phyloP scores from a whole-genome alignment of 1,140 invertebrate species.

The Cotesia vestalis region DNA sequence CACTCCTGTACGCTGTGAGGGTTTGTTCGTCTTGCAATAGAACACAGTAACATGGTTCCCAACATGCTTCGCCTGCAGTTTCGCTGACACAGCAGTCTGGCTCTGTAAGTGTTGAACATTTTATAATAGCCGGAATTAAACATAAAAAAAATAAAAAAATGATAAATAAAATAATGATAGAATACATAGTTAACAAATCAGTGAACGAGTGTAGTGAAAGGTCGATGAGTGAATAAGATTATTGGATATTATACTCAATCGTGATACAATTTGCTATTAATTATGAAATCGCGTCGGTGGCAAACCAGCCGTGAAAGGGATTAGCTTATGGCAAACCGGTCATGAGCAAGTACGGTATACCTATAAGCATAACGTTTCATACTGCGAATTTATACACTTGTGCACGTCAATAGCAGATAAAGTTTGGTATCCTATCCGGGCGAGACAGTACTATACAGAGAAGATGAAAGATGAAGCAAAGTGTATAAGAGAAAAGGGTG shows the following conservation, averaged over 20 bases:
- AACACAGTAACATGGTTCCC: constrained; percentile 89
- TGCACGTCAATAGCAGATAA: constrained; percentile 21
- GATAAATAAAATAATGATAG: not conserved
- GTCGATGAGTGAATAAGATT: constrained; percentile 8
- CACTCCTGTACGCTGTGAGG: constrained; percentile 85
- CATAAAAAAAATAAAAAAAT: constrained; percentile 28
- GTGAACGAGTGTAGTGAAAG: constrained; percentile 27
- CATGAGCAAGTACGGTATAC: constrained; percentile 2
- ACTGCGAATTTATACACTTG: constrained; percentile 1
- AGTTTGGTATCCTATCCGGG: constrained; percentile 16
- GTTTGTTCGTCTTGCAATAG: constrained; percentile 85
- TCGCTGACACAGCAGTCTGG: constrained; percentile 63
- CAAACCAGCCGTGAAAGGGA: constrained; percentile 34
- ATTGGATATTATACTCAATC: constrained; percentile 15
- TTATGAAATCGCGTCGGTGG: constrained; percentile 33
- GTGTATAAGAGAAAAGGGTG: constrained; percentile 6
- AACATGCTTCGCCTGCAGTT: constrained; percentile 67
- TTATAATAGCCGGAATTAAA: not conserved
- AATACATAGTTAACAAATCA: constrained; percentile 3
- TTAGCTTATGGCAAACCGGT: constrained; percentile 24
- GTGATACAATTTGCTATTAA: constrained; percentile 33
- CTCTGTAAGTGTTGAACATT: constrained; percentile 53
- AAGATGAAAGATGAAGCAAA: not conserved
- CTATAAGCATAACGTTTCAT: constrained; percentile 10
- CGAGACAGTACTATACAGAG: not conserved